A percentile compares a stretch with the other conserved stretches of the same genome.
Conservation (phyloP, 2,797 vertebrate genomes). For the Lepus oiostolus region DNA sequence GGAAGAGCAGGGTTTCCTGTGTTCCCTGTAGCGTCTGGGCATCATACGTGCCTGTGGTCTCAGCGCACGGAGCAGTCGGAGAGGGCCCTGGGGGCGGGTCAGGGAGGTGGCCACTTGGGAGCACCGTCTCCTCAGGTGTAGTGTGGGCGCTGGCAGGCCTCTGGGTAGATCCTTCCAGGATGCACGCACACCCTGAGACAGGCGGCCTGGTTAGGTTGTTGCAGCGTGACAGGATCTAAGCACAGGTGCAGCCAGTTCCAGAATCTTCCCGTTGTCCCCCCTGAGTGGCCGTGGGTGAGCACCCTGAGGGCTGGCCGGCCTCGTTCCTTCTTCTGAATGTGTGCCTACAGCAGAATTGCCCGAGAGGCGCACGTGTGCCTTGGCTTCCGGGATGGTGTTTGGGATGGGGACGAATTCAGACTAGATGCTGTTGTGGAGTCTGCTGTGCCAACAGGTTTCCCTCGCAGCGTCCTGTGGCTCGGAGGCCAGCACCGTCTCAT, state of each 20-base stretch:
- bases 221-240: neutral
- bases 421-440: neutral
- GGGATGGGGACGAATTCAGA: neutral
- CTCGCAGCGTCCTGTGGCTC: neutral
- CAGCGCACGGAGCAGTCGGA: too few species aligned
- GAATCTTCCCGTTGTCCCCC: neutral
- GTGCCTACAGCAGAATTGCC: rapidly evolving
- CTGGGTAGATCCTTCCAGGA: neutral
- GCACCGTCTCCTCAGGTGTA: neutral
- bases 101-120: neutral
- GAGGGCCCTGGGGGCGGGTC: neutral
- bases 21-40: neutral
- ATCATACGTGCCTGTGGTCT: neutral
- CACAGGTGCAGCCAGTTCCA: neutral
- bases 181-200: neutral
- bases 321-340: too few species aligned
- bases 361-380: neutral
- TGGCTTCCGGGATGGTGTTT: neutral
- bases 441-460: neutral
- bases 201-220: neutral
- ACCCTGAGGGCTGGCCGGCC: neutral
- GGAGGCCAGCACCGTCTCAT: neutral
- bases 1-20: neutral
- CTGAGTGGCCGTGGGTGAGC: too few species aligned
- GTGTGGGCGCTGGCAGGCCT: too few species aligned